Evolutionary conservation across 2,888 invertebrate genomes (phyloP).

Genomic region (Neoaliturus tenellus): DNA sequence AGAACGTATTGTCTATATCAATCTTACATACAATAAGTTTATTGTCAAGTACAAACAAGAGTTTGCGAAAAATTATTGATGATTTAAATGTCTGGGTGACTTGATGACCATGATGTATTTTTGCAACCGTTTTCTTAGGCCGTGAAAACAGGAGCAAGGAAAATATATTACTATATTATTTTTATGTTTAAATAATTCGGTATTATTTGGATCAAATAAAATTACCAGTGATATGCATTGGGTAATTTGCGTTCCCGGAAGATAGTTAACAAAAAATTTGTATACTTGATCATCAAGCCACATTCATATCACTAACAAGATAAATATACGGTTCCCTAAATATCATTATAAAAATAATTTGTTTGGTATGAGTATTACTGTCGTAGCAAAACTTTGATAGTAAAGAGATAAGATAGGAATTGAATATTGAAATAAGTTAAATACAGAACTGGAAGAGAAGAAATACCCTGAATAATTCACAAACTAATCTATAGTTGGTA

Average conservation of each 20-base stretch:
- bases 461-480: constrained; percentile 25
- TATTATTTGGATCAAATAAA: neutral
- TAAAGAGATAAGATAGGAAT: neutral
- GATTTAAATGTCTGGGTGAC: neutral
- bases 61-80: neutral
- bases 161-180: neutral
- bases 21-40: neutral
- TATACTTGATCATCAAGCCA: constrained; percentile 4
- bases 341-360: constrained; percentile 23
- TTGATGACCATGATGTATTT: neutral
- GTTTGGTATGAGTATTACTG: neutral
- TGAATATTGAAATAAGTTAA: neutral
- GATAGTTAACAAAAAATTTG: neutral
- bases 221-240: neutral
- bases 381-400: neutral
- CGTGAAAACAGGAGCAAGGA: constrained; percentile 5
- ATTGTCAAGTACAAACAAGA: constrained; percentile 14
- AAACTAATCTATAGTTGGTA: constrained; percentile 20
- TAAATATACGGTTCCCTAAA: neutral
- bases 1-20: constrained; percentile 24
- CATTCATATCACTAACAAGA: neutral
- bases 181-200: neutral
- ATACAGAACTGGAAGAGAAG: neutral
- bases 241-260: neutral
- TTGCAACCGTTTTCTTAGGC: constrained; percentile 35